Conservation (phyloP, 2,113 vertebrate genomes). For the Dicrurus megarhynchus region DNA sequence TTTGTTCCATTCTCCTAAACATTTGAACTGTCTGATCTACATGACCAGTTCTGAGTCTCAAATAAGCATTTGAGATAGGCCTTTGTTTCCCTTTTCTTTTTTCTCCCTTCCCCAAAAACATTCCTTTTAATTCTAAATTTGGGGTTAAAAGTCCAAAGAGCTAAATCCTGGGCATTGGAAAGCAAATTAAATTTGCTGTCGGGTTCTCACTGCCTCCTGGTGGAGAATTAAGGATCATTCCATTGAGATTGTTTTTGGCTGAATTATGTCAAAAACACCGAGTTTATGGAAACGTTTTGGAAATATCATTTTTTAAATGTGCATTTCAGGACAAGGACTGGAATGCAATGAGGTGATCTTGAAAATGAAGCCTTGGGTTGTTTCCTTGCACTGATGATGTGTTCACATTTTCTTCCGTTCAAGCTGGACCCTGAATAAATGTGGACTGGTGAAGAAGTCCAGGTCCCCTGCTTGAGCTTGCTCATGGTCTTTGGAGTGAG, state of each 20-base stretch:
- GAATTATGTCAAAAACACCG: neutral
- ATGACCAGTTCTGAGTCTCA: neutral
- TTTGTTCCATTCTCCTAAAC: neutral
- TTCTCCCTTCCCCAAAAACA: neutral
- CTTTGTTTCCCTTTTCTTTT: neutral
- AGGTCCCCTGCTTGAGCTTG: neutral
- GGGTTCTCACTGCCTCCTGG: slow-evolving; percentile 56
- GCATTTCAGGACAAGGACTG: neutral
- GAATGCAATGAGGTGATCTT: neutral
- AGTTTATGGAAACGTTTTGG: neutral
- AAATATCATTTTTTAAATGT: neutral
- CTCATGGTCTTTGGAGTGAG: neutral
- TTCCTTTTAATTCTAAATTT: neutral
- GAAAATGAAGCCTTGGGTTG: neutral
- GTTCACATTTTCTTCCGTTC: neutral
- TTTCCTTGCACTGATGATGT: neutral
- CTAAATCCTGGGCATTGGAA: neutral
- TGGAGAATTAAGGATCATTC: neutral
- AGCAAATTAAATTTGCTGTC: neutral
- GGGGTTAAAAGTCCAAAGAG: neutral
- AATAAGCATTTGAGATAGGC: neutral
- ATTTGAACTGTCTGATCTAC: neutral
- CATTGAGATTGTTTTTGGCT: neutral
- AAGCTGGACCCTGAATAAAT: neutral
- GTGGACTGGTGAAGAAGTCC: neutral